Base-by-base conservation (phyloP, 35 echinoderm and acorn worm genomes). In the Chiridota heheva region DNA sequence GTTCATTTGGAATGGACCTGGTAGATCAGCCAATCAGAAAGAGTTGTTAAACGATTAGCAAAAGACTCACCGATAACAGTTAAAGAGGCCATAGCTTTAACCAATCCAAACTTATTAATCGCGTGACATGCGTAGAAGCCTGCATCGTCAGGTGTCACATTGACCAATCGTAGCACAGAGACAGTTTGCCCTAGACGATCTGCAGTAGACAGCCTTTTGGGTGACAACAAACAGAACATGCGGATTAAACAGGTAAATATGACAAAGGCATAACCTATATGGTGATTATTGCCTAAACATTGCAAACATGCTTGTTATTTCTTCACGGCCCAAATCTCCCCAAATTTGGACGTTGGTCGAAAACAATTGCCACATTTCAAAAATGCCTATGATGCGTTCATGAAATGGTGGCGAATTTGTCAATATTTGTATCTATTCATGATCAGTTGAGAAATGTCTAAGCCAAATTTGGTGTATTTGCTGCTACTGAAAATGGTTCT, bases 101-200 rank as follows among this genome's bases (percentile, higher is more conserved):
- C 72, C 2, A 82, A 60, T 0, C 90, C 90, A 20, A 37, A 60
- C 15, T 76, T 44, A 62, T 93, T 93, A 63, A 82, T 81, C 3
- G 90, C 90, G 0, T 70, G 55, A 53, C 90, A 93, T 71, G 62
- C 81, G 72, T 93, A 93, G 0, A 93, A 67, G 17, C 90, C 90
- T 0, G 69, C 84, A 53, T 93, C 90, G 38, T 87, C 84, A 3
- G 72, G 70, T 10, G 56, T 56, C 7, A 93, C 47, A 48, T 93
- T 80, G 22, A 72, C 37, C 12, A 93, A 58, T 20, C 87, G 53
- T 60, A 93, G 65, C 20, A 78, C 81, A 36, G 90, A 84, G 48
- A 71, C 76, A 29, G 39, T 64, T 18, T 39, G 2, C 27, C 47
- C 40, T 28, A 55, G 75, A 67, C 70, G 71, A 44, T 88, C 90